These are phyloP conservation scores for Pachycephala philippinensis DNA, from an alignment of 2,113 vertebrate genomes.

Conservation along the genomic window DNA sequence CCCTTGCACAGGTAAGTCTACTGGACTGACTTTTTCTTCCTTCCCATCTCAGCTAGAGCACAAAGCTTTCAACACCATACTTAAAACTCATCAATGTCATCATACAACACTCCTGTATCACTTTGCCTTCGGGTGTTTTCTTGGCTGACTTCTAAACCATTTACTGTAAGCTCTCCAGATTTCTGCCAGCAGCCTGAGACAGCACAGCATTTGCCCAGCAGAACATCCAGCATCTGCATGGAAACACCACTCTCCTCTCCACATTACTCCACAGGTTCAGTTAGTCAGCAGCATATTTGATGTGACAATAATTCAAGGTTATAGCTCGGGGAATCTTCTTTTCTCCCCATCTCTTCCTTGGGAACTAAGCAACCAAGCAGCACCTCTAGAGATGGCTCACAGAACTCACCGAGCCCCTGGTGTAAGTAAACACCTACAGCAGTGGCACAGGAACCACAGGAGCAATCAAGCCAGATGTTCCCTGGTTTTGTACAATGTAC, in stretches of 20 bases:
- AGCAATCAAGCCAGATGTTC: neutral
- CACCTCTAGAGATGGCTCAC: neutral
- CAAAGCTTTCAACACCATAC: neutral
- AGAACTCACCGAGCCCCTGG: neutral
- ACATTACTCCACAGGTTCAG: fast-evolving
- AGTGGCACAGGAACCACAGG: neutral
- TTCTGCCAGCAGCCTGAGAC: neutral
- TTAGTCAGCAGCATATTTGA: neutral
- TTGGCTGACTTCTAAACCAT: neutral
- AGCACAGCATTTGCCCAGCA: neutral
- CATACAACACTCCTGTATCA: neutral
- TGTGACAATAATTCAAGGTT: neutral
- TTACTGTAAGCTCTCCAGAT: neutral
- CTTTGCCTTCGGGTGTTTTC: neutral
- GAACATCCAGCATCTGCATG: neutral
- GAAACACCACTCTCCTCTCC: neutral
- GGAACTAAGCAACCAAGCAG: neutral
- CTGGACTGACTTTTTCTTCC: neutral
- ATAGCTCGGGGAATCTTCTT: neutral
- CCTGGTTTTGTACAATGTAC: neutral
- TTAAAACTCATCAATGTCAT: neutral
- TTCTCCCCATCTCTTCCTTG: neutral
- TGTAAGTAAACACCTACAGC: neutral
- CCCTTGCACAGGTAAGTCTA: neutral
- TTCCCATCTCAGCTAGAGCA: neutral